Base-by-base conservation (phyloP, 2,797 vertebrate genomes). In the Mormyrus hasselquistii region DNA sequence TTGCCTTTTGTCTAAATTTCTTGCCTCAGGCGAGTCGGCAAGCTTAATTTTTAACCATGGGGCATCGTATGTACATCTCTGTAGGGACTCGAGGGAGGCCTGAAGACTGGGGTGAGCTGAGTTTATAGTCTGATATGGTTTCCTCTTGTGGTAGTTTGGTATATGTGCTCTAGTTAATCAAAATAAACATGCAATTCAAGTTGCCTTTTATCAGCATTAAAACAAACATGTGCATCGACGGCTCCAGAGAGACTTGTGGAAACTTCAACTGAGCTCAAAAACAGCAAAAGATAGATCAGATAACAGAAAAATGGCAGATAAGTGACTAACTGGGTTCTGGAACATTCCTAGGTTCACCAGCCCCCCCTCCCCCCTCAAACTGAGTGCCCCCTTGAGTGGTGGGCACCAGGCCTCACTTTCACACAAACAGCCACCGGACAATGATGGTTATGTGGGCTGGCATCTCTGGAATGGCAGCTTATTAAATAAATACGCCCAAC, bases 401-500 rank as follows among this genome's bases (percentile, higher is more conserved):
- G n/a, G 82, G 82, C 44, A 84, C 82, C 82, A 25, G 49, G 8
- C n/a, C 82, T 49, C 10, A 52, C 82, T 84, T 86, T 76, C 12
- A 38, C 52, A 22, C 1, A 50, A 1, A 73, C 53, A 62, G 52
- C 41, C 53, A 16, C 88, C 19, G 1, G 4, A 73, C 87, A 88
- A 57, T 53, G 29, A 25, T 57, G 82, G 50, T 88, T 82, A 59
- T 49, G 38, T 47, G 38, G 44, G 6, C 29, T 82, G 65, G 69
- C 52, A 88, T 88, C 65, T 41, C 6, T 57, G 87, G 87, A 88
- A 82, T 88, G 69, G 29, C 69, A 55, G 52, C 29, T 82, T 69
- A 12, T 49, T 88, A 88, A 73, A 73, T 41, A 0, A 47, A 79
- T 47, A 41, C 73, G 16, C 73, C 73, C 73, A 44, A n/a, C 73